Conservation (phyloP, 2,113 vertebrate species). For the Xiphorhynchus elegans region DNA sequence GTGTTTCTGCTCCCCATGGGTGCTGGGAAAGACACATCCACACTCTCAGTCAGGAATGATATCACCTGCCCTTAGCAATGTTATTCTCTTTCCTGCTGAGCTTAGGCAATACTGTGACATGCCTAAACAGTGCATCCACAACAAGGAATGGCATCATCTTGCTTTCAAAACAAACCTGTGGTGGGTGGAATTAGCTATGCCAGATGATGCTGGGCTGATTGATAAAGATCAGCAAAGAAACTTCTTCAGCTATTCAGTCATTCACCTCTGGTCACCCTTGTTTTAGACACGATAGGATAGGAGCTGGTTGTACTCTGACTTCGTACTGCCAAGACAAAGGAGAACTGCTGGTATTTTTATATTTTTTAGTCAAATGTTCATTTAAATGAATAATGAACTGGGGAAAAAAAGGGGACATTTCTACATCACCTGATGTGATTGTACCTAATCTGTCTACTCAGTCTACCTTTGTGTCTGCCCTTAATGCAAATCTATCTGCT, state of each 20-base stretch:
- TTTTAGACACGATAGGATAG: background rate
- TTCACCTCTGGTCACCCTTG: background rate
- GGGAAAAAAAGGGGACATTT: background rate
- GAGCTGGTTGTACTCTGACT: background rate
- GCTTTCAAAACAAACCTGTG: slow-evolving; percentile 64
- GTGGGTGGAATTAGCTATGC: slow-evolving; percentile 54
- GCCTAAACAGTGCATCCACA: slow-evolving; percentile 63
- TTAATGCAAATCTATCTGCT: slow-evolving; percentile 43
- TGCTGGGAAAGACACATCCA: slow-evolving; percentile 18
- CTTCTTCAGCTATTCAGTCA: slow-evolving; percentile 36
- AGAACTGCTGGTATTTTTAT: background rate
- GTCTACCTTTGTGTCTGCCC: slow-evolving; percentile 22
- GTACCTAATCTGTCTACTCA: slow-evolving; percentile 14
- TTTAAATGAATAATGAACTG: background rate
- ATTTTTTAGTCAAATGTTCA: background rate
- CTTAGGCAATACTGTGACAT: slow-evolving; percentile 56
- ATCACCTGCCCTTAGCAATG: slow-evolving; percentile 49
- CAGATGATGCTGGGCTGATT: background rate
- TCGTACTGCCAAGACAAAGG: background rate
- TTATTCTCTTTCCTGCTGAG: slow-evolving; percentile 41
- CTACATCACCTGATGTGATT: background rate
- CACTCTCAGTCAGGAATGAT: slow-evolving; percentile 37
- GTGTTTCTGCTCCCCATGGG: background rate
- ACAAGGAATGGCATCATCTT: slow-evolving; percentile 55
- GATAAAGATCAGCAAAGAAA: slow-evolving; percentile 48